Base-by-base conservation (phyloP, 2,888 invertebrate genomes). In the Hemaris fuciformis region DNA sequence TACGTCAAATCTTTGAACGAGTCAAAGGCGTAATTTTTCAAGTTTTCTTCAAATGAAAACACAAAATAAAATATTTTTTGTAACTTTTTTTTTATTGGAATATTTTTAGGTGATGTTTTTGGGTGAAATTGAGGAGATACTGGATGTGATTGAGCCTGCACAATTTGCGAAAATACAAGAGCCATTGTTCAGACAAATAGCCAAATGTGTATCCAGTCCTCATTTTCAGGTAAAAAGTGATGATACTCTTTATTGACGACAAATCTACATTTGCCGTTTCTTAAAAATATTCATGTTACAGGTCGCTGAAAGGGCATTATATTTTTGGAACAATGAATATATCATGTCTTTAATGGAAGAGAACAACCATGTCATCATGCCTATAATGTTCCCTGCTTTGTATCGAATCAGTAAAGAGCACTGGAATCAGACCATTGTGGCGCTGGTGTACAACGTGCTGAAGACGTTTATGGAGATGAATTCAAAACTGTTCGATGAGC, bases 381-480 rank as follows among this genome's bases (percentile, higher is more conserved):
- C 99, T 76, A 99, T 99, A 79, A 99, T 99, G 99, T 99, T 99
- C 94, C 99, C 99, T 69, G 98, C 99, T 72, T 94, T 99, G 83
- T 99, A 99, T 93, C 97, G 98, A 85, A 99, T 99, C 92, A 98
- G 98, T 89, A 99, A 99, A 94, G 99, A 99, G 91, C 99, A 99
- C 93, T 99, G 99, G 99, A 99, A 99, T 94, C 99, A 99, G 93
- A 99, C 99, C 71, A 99, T 99, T 81, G 98, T 99, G 76, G 99
- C 99, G 66, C 96, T 99, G 80, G 99, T 99, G 79, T 99, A 99
- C 94, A 99, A 99, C 93, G 99, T 99, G 84, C 96, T 99, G 82
- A 99, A 99, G 94, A 97, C 99, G 63, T 99, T 99, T 93, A 99
- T 99, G 99, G 99, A 99, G 93, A 99, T 99, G 99, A 99, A 99